A percentile compares a stretch with the other conserved stretches of the same genome.
phyloP scores from a whole-genome alignment of 2,113 vertebrate species.

The Syngnathoides biaculeatus region DNA sequence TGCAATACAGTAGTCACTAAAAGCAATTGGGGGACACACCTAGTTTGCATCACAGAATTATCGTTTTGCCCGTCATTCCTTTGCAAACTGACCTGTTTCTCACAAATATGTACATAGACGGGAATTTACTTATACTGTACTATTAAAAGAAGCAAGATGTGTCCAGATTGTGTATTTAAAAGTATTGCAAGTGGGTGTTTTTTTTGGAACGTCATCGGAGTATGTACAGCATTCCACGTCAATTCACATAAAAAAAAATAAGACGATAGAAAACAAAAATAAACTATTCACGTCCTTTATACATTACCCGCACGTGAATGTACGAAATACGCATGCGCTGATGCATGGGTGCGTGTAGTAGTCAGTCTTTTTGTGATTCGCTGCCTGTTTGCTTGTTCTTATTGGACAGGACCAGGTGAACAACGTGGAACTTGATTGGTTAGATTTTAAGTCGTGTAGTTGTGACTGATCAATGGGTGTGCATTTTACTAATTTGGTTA shows the following conservation, averaged over 20 bases:
- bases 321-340: background rate
- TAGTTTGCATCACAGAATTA: background rate
- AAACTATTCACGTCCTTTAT: background rate
- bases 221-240: constrained; percentile 32
- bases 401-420: constrained; percentile 48
- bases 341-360: background rate
- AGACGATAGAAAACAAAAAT: background rate
- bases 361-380: constrained; percentile 26
- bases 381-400: background rate
- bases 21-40: background rate
- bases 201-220: constrained; percentile 8
- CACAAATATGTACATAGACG: constrained; percentile 6
- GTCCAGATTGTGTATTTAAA: constrained; percentile 16
- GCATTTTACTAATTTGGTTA: constrained; percentile 29
- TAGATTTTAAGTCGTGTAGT: too few species aligned
- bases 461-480: constrained; percentile 46
- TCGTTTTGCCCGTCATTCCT: background rate
- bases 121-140: constrained; percentile 25
- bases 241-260: constrained; percentile 13
- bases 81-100: constrained; percentile 1
- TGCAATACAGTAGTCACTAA: background rate
- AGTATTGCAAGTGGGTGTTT: constrained; percentile 19
- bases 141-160: constrained; percentile 3
- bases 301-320: background rate
- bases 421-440: constrained; percentile 61